Evolutionary conservation across 2,113 vertebrate species (phyloP), one percentile per base, ranked within the genome.

Genomic region (Halichoeres trimaculatus): DNA sequence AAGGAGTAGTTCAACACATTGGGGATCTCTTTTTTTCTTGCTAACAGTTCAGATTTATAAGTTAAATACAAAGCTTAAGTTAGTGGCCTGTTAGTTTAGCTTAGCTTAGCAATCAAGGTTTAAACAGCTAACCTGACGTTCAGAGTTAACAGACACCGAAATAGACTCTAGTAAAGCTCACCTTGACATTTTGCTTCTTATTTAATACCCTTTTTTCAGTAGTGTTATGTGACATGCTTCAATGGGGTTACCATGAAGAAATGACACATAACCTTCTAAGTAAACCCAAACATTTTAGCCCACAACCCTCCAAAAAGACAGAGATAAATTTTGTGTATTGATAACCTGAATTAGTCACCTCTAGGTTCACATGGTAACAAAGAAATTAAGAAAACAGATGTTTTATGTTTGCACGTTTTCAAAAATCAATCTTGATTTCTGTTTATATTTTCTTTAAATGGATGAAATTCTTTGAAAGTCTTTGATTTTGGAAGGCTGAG

Each of bases 1-100:
- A 68, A 72, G 59, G n/a, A 60, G 24, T 7, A 35, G 54, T 47
- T 47, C 34, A 38, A 69, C 58, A 69, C 47, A 68, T 55, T 16
- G 23, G 30, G 6, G 30, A 30, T 30, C 30, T 30, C 6, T 30
- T 30, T 30, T 30, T 4, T 3, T 6, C 30, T 6, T 30, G 30
- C 30, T 30, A 4, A 30, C 30, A 30, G 30, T 4, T 30, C 30
- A 40, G 30, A 30, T 9, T 40, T 12, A 40, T 9, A 10, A 2
- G 9, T 40, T 40, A 5, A 10, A 40, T 5, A 40, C 11, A 40
- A 38, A 55, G 47, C 45, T 35, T 26, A 8, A 45, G 22, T 13
- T 16, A 50, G 30, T 30, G 30, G 14, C n/a, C n/a, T n/a, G 54
- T 67, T 53, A 55, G 41, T 34, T 71, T 67, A 48, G n/a, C 59